Evolutionary conservation across 2,888 invertebrate genomes (phyloP).

Genomic region (Drosophila demipolita): DNA sequence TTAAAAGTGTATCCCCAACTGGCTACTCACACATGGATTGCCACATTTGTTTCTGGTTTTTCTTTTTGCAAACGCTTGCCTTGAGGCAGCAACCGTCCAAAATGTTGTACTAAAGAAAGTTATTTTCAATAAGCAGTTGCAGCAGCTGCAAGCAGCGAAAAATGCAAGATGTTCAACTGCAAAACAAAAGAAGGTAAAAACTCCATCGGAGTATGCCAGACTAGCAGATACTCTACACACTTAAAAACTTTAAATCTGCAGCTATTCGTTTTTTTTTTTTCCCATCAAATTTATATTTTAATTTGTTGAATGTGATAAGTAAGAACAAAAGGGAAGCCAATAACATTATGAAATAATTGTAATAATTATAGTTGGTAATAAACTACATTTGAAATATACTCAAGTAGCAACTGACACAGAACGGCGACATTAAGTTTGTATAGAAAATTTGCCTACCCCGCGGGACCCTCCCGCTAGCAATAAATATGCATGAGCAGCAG

Average conservation of each 20-base stretch:
- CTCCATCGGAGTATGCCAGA: background rate
- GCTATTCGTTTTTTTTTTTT: background rate
- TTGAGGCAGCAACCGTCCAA: constrained; percentile 49
- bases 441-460: background rate
- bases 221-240: background rate
- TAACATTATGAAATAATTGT: background rate
- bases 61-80: constrained; percentile 20
- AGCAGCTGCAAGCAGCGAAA: constrained; percentile 33
- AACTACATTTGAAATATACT: background rate
- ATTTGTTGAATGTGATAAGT: background rate
- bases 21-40: constrained; percentile 29
- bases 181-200: background rate
- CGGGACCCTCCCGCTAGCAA: constrained; percentile 45
- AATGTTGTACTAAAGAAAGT: constrained; percentile 62
- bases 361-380: background rate
- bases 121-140: constrained; percentile 70
- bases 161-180: constrained; percentile 34
- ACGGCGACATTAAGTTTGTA: background rate
- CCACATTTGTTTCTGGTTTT: constrained; percentile 18
- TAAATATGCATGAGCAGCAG: constrained; percentile 66
- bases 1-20: constrained; percentile 33
- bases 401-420: constrained; percentile 5
- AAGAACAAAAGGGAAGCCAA: background rate
- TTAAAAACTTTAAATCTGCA: background rate
- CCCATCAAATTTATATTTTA: background rate